These are phyloP conservation scores for Anas bernieri DNA, from an alignment of 2,797 vertebrate species.

Conservation along the genomic window DNA sequence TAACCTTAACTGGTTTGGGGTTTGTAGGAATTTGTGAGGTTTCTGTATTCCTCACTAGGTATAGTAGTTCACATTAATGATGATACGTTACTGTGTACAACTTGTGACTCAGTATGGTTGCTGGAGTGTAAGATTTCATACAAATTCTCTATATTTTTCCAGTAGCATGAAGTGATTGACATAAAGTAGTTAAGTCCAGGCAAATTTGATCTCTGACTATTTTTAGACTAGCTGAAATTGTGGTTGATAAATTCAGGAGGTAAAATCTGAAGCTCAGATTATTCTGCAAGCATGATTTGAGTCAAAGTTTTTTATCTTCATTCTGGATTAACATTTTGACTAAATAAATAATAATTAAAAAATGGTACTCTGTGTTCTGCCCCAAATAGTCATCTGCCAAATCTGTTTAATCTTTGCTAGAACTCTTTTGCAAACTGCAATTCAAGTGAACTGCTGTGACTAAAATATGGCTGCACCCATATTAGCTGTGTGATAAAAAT, in stretches of 20 bases:
- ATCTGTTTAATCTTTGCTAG: not conserved
- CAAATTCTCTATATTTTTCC: not conserved
- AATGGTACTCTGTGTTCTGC: not conserved
- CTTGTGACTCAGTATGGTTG: not conserved
- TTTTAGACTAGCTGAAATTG: not conserved
- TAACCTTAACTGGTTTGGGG: not conserved
- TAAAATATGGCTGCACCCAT: not conserved
- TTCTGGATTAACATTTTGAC: not conserved
- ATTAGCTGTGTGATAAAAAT: not conserved
- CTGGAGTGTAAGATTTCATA: not conserved
- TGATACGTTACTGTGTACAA: fast-evolving
- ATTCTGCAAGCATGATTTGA: not conserved
- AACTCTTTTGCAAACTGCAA: not conserved
- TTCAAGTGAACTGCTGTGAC: not conserved
- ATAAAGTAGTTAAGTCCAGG: not conserved
- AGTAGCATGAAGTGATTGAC: not conserved
- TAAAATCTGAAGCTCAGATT: not conserved
- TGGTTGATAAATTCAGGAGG: not conserved
- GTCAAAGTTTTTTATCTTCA: not conserved
- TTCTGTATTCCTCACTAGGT: not conserved
- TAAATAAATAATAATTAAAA: not conserved
- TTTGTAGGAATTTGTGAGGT: not conserved
- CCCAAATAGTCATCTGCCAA: not conserved
- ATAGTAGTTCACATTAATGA: not conserved
- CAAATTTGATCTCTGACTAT: not conserved